Conservation (phyloP, 2,888 invertebrate genomes). For the Tiliacea citrago region DNA sequence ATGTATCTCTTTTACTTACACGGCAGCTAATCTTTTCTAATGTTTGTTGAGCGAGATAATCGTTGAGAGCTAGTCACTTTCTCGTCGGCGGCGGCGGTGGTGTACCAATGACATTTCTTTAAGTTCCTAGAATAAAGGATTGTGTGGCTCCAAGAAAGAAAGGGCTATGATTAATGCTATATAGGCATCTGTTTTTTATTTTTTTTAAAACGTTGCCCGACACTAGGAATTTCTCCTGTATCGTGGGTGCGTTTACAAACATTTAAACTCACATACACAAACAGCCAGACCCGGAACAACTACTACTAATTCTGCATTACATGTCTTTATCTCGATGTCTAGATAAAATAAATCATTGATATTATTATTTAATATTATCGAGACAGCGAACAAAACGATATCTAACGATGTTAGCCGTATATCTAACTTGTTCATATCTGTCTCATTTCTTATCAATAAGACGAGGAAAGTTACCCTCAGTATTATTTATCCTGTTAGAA, state of each 20-base stretch:
- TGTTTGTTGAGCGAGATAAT: no score
- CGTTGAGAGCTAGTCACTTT: no score
- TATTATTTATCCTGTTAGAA: neutral
- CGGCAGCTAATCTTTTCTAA: no score
- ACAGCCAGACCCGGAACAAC: no score
- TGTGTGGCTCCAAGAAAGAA: neutral
- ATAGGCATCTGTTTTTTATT: neutral
- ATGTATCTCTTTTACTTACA: no score
- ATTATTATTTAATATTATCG: neutral
- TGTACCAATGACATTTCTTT: neutral
- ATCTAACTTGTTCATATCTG: neutral
- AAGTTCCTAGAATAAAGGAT: neutral
- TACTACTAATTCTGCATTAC: slow-evolving; percentile 1
- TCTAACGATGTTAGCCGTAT: neutral
- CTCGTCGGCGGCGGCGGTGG: no score
- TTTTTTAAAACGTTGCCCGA: no score
- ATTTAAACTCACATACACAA: no score
- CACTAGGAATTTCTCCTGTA: no score
- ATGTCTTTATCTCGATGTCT: slow-evolving; percentile 5
- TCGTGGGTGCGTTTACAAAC: no score
- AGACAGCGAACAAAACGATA: neutral
- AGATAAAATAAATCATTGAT: slow-evolving; percentile 14
- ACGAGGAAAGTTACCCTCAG: neutral
- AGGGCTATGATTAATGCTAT: neutral
- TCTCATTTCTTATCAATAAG: neutral